Evolutionary conservation across 2,888 invertebrate species (phyloP), one percentile per base, ranked within the genome.

Genomic region (Ichneumoninae sp.): DNA sequence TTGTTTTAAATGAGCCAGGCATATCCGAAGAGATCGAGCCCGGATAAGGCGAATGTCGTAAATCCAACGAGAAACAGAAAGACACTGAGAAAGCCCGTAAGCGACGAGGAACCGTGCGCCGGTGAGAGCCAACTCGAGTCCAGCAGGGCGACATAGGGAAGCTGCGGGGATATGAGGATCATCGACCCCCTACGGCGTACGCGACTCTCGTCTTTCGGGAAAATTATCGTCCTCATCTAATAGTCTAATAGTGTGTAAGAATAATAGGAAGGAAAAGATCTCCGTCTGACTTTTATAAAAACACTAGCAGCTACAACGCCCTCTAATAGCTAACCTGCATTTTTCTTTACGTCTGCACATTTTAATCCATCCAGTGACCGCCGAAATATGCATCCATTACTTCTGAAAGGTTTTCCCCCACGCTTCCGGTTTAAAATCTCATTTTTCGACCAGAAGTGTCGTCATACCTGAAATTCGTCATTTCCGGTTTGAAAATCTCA

Each of bases 1-100:
- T 92, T 92, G 92, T 92, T 92, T 91, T 90, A 91, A 90, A 91
- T 89, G 91, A 91, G 90, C 88, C 87, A 87, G 62, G 19, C 47
- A 87, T 90, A 88, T 89, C 88, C 88, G 88, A 88, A 88, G 89
- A 92, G 92, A 92, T 92, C 90, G 90, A 83, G 87, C 82, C 78
- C 87, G 89, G 92, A 92, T 92, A 92, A 91, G 87, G 75, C 71
- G 60, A 86, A 86, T 83, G 87, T 88, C 89, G 90, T 91, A 90
- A 91, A 92, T 90, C 84, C 72, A 57, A 26, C 8, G 62, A 62
- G 69, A 74, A 74, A 54, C n/a, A 36, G 66, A 66, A 30, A 75
- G 70, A 36, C 60, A 33, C 10, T 26, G 44, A 57, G 57, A 72
- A 57, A 66, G 57, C 47, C n/a, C 47, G 26, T 13, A 5, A 75